Conservation (phyloP, 2,888 invertebrate genomes). For the Halictus quadricinctus region DNA sequence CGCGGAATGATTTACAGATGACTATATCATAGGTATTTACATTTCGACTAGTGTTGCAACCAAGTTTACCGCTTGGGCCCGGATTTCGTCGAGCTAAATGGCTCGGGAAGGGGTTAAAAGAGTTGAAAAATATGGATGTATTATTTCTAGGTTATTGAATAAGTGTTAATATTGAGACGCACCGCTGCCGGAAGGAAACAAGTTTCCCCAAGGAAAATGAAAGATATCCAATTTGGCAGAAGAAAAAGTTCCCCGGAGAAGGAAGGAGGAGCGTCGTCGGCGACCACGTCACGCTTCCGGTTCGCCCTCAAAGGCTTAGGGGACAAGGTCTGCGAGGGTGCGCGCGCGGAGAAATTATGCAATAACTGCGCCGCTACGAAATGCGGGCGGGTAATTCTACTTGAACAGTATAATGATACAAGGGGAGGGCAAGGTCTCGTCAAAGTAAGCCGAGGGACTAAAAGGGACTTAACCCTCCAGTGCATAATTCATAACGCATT, state of each 20-base stretch:
- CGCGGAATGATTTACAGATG: no score
- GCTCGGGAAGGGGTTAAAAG: no score
- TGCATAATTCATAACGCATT: constrained; percentile 63
- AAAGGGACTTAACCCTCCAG: constrained; percentile 61
- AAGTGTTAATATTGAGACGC: neutral
- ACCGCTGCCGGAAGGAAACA: neutral
- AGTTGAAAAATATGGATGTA: no score
- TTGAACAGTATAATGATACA: constrained; percentile 60
- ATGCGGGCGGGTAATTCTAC: constrained; percentile 63
- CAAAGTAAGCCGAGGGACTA: constrained; percentile 60
- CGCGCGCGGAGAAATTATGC: constrained; percentile 50
- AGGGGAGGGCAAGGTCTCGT: constrained; percentile 44
- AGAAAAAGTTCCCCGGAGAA: neutral
- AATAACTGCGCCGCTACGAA: constrained; percentile 55
- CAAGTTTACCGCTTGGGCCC: no score
- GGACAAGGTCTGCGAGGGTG: constrained; percentile 26
- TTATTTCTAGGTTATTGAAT: no score
- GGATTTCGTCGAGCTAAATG: no score
- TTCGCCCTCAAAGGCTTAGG: constrained; percentile 44
- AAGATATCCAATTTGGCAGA: constrained; percentile 7
- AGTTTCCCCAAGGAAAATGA: neutral
- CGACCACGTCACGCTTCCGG: constrained; percentile 10
- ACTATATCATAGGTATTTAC: no score
- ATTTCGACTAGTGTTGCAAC: no score
- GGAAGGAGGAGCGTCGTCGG: neutral